phyloP scores from a whole-genome alignment of 2,888 invertebrate species.

The Ophion costatus region DNA sequence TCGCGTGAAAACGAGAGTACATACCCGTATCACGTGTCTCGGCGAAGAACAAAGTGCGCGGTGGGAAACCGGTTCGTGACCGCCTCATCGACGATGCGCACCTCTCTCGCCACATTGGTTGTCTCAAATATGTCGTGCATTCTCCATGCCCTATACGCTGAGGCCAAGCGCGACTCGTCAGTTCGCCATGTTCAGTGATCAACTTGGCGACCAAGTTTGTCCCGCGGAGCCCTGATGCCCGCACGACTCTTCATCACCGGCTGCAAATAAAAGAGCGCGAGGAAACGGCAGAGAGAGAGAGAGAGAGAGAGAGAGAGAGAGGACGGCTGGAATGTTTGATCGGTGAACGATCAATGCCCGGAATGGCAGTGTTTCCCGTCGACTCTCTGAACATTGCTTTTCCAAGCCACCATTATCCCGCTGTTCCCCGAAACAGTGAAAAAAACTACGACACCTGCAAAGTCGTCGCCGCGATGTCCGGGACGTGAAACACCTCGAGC shows the following conservation, averaged over 20 bases:
- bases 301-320: neutral
- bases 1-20: conserved; percentile 46
- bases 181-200: neutral
- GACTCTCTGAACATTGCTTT: conserved; percentile 7
- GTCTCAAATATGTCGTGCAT: neutral
- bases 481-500: neutral
- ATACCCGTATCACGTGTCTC: conserved; percentile 16
- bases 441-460: neutral
- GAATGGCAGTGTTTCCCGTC: conserved; percentile 32
- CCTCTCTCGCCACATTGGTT: conserved; percentile 33
- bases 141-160: neutral
- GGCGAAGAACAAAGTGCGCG: conserved; percentile 29
- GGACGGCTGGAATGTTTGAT: conserved; percentile 12
- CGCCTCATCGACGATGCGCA: conserved; percentile 26
- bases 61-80: conserved; percentile 51
- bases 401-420: conserved; percentile 11
- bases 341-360: conserved; percentile 14
- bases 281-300: neutral
- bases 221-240: conserved; percentile 31
- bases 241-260: conserved; percentile 26
- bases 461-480: neutral
- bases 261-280: neutral
- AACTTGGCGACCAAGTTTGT: neutral
- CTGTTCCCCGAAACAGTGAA: neutral
- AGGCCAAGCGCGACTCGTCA: neutral